These are phyloP conservation scores for Caloenas nicobarica DNA, from an alignment of 2,113 vertebrate species.

Conservation along the genomic window DNA sequence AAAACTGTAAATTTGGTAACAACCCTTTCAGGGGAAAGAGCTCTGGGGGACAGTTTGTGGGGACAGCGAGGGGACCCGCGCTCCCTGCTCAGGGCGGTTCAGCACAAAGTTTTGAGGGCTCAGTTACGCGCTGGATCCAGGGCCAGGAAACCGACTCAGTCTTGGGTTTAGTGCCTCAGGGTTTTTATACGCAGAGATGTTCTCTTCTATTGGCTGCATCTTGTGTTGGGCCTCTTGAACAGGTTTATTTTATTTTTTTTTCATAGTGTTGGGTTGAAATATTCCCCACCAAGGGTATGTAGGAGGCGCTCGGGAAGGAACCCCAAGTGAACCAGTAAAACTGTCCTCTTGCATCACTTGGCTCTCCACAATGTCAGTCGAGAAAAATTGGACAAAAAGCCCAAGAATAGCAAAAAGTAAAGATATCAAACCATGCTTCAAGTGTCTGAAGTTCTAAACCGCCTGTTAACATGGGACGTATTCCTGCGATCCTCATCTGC, in stretches of 20 bases:
- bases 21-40: neutral
- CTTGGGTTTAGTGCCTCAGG: accelerated
- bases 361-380: neutral
- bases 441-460: neutral
- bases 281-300: neutral
- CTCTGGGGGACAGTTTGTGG: neutral
- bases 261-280: neutral
- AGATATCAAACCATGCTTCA: neutral
- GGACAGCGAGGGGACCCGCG: neutral
- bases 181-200: accelerated
- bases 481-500: neutral
- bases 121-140: accelerated
- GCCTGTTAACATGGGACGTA: accelerated
- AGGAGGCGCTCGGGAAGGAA: neutral
- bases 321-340: neutral
- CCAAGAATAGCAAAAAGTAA: neutral
- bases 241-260: neutral
- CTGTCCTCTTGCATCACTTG: too few relatives aligned
- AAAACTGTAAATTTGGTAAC: neutral
- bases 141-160: neutral
- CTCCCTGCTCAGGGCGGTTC: neutral
- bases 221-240: neutral
- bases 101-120: accelerated
- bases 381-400: neutral
- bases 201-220: neutral